Evolutionary conservation across 1,140 invertebrate species (phyloP), one percentile per base, ranked within the genome.

Genomic region (Philotrypesis tridentata): DNA sequence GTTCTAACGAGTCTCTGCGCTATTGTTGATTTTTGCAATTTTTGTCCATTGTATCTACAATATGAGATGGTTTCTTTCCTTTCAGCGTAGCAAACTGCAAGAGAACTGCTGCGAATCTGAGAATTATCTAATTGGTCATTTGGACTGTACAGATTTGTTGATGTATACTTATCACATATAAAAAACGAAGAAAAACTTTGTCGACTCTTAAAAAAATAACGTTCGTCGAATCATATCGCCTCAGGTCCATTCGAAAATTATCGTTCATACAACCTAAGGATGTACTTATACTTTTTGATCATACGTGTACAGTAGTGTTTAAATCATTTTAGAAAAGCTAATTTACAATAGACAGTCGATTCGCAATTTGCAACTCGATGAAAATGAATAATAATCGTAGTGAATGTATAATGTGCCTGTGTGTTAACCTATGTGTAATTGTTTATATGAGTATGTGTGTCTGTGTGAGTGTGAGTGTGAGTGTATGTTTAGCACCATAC

Each of bases 71-170:
- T 72, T 61, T 27, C 21, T 82, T 60, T 7, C 25, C 63, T 61
- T 37, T 74, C 21, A 29, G 40, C 74, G 63, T 29, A 75, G 12
- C 40, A 43, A 75, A 81, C 40, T 43, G 9, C 27, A 72, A 79
- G 21, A 55, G 21, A 55, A 17, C 29, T 71, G 63, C 48, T 55
- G 48, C 21, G 48, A 55, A 14, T 37, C 9, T 43, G 11, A 43
- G 37, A 72, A 65, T 68, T 43, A 81, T n/a, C 43, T 82, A 76
- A 77, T 82, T 77, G 80, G 80, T 82, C 80, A 33, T 71, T 75
- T 81, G 60, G 48, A 70, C 60, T 75, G 63, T 75, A 81, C 72
- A 80, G 2, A 37, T 55, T 55, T 55, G 48, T 55, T 7, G 48
- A 55, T n/a, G 17, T 55, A 55, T 55, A 55, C 48, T 55, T 55